These are phyloP conservation scores for Drosophila nikananu DNA, from an alignment of 1,140 invertebrate species.

Conservation along the genomic window DNA sequence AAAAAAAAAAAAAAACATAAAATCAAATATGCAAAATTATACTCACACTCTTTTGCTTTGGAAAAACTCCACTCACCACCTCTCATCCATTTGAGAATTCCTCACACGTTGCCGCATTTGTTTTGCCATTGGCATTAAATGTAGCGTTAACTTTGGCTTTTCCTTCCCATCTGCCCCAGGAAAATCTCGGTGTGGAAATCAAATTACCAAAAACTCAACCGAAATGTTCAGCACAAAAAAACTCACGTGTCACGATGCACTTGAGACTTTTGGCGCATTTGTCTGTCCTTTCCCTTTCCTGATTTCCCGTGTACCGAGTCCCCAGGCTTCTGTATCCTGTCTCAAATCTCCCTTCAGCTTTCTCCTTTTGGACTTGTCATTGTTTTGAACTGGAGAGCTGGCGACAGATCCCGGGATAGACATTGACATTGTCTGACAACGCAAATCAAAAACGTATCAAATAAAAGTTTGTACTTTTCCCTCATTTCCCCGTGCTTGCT, in stretches of 20 bases:
- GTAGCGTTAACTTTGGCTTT: slow-evolving; percentile 71
- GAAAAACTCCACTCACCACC: background rate
- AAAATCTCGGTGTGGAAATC: slow-evolving; percentile 71
- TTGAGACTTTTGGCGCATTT: slow-evolving; percentile 76
- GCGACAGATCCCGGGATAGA: slow-evolving; percentile 44
- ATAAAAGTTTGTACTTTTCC: slow-evolving; percentile 73
- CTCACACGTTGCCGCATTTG: slow-evolving; percentile 64
- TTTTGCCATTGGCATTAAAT: slow-evolving; percentile 66
- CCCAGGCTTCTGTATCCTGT: slow-evolving; percentile 26
- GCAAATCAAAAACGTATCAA: slow-evolving; percentile 82
- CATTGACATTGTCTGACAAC: slow-evolving; percentile 74
- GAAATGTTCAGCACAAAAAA: slow-evolving; percentile 46
- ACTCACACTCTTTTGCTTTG: background rate
- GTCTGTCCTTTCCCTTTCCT: slow-evolving; percentile 24
- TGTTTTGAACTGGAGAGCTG: slow-evolving; percentile 24
- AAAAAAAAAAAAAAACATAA: no score
- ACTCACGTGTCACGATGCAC: slow-evolving; percentile 78
- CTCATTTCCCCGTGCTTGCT: slow-evolving; percentile 18
- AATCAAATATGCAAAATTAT: slow-evolving; percentile 64
- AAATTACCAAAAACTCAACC: slow-evolving; percentile 68
- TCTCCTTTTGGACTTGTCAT: slow-evolving; percentile 59
- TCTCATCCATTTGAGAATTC: slow-evolving; percentile 51
- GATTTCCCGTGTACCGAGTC: background rate
- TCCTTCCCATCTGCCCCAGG: slow-evolving; percentile 11
- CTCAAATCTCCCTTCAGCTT: slow-evolving; percentile 44